These are phyloP conservation scores for Eubucco bourcierii DNA, from an alignment of 2,113 vertebrate species.

Conservation along the genomic window DNA sequence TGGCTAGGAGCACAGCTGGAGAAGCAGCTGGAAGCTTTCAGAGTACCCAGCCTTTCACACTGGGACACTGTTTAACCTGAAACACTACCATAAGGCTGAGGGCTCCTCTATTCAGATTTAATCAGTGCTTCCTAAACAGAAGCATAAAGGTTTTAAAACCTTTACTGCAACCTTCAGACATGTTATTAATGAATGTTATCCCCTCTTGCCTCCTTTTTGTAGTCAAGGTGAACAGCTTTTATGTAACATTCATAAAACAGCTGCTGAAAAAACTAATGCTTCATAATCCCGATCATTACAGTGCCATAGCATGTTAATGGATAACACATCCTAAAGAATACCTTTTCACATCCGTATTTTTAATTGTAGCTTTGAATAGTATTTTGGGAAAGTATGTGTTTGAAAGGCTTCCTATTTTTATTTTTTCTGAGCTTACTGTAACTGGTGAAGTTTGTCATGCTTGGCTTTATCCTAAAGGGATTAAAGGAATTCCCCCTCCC, in stretches of 20 bases:
- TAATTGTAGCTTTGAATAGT: neutral
- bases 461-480: neutral
- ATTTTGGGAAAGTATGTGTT: neutral
- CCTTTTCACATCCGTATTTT: neutral
- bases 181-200: neutral
- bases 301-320: neutral
- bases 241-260: constrained; percentile 34
- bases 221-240: constrained; percentile 35
- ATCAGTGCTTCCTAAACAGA: neutral
- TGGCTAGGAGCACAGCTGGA: neutral
- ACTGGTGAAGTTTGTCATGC: neutral
- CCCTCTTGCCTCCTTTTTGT: neutral
- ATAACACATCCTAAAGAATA: neutral
- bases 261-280: neutral
- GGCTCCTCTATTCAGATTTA: neutral
- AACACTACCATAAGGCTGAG: neutral
- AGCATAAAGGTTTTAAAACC: neutral
- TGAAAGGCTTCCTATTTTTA: neutral
- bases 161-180: neutral
- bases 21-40: neutral
- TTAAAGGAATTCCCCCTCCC: neutral
- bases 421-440: neutral
- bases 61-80: neutral
- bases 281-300: neutral
- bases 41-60: neutral